Base-by-base conservation (phyloP, 2,113 vertebrate genomes). In the Microtus montanus region DNA sequence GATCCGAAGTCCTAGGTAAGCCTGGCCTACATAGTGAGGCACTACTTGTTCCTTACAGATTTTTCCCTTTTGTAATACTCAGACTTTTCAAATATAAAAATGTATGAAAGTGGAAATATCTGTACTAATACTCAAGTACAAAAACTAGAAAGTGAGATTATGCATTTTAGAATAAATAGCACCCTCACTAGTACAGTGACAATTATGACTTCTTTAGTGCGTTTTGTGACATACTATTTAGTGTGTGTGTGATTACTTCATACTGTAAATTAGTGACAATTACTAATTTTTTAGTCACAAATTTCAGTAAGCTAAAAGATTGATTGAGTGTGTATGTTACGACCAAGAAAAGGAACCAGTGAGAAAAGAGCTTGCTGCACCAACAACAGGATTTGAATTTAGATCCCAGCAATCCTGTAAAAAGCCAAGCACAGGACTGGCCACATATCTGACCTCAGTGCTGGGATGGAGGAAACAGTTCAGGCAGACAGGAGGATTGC, bases 231-330 rank as follows among this genome's bases (percentile, higher is more conserved):
- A 83, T 26, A 63, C 80, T 83, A 41, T 63, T 82, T 41, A 61
- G 20, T 82, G 7, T 82, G 54, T 82, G 54, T 82, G 54, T 38
- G 12, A 38, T 38, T 38, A 61, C 35, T 82, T 38, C 54, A 82
- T 38, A 38, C 52, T 82, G 38, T n/a, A 24, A 82, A 82, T 82
- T 82, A 38, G 58, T 61, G 74, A 96, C 77, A 89, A 94, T 84
- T 80, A 52, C 5, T 93, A 75, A 61, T 84, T 84, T 98, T 96
- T 95, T 87, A 95, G 95, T 96, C 87, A 95, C 24, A 82, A 38
- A 90, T 92, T 92, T 96, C 12, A 79, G 26, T 93, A 83, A 83
- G 20, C 44, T 78, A 20, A 64, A 84, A 87, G n/a, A 86, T 68
- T 94, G 11, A 66, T 86, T 79, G 75, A 79, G 58, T 89, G 91